A percentile compares a stretch with the other conserved stretches of the same genome.
Evolutionary conservation across 2,797 vertebrate genomes (phyloP).

Genomic region (Epinephelus awoara): DNA sequence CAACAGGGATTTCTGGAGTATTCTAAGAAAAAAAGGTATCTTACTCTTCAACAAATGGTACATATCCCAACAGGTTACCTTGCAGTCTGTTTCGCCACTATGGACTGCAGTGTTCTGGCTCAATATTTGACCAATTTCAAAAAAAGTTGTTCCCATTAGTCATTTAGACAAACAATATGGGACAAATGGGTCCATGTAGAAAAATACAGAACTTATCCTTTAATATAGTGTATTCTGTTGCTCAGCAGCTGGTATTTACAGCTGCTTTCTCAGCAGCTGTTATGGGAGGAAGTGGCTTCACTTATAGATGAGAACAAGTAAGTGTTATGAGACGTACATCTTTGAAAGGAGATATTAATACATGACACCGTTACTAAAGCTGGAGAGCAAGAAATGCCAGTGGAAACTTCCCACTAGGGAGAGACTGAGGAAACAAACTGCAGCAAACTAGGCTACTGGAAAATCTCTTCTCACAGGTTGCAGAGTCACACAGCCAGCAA

Average conservation of each 20-base stretch:
- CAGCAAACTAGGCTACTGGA: slow-evolving; percentile 6
- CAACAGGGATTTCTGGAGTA: no score
- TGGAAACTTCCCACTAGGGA: slow-evolving; percentile 28
- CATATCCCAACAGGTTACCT: no score
- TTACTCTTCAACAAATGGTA: no score
- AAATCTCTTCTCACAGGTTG: slow-evolving; percentile 34
- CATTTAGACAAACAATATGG: no score
- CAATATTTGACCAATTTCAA: no score
- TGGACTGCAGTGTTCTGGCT: no score
- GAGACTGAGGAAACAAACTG: slow-evolving; percentile 15
- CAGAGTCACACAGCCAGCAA: slow-evolving; percentile 2
- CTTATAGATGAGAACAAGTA: not conserved
- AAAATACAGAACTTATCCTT: no score
- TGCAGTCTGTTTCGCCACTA: no score
- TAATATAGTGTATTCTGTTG: no score
- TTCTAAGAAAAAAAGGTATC: no score
- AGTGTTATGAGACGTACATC: not conserved
- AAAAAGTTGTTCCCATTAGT: no score
- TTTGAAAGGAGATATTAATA: slow-evolving; percentile 42
- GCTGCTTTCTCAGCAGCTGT: not conserved
- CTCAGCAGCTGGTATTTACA: not conserved
- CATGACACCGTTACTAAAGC: slow-evolving; percentile 46
- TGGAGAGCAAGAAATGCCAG: slow-evolving; percentile 6
- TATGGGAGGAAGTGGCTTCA: not conserved
- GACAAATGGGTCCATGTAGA: no score